A percentile compares a stretch with the other conserved stretches of the same genome.
These are phyloP conservation scores for Hipparchia sbordonii DNA, from an alignment of 2,888 invertebrate species.

Conservation along the genomic window DNA sequence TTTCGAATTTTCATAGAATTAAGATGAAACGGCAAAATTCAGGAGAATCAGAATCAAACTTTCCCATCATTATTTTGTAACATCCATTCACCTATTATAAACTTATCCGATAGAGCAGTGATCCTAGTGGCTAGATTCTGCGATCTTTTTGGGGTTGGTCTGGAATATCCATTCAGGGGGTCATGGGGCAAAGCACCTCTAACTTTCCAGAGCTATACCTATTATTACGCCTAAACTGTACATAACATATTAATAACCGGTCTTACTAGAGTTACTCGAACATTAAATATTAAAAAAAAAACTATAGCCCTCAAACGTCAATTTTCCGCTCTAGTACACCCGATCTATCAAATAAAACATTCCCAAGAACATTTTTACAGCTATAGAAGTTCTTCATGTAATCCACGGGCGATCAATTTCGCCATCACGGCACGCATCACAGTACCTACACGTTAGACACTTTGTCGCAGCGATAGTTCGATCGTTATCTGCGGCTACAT, in stretches of 20 bases:
- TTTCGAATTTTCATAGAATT: too few relatives aligned
- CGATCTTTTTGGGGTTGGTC: too few relatives aligned
- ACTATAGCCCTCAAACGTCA: conserved; percentile 1
- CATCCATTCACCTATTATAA: too few relatives aligned
- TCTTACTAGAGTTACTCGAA: not conserved
- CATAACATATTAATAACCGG: not conserved
- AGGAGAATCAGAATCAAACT: too few relatives aligned
- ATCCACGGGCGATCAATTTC: conserved; percentile 31
- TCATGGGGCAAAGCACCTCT: too few relatives aligned
- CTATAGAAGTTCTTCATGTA: conserved; percentile 29
- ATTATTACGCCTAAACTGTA: too few relatives aligned
- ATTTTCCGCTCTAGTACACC: conserved; percentile 12
- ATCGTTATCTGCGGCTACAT: conserved; percentile 43
- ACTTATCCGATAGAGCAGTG: too few relatives aligned
- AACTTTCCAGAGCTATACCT: too few relatives aligned
- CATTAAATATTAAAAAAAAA: not conserved
- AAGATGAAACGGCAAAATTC: too few relatives aligned
- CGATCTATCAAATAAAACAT: conserved; percentile 21
- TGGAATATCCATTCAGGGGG: too few relatives aligned
- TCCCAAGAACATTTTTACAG: conserved; percentile 21
- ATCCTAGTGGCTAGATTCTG: too few relatives aligned
- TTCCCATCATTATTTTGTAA: too few relatives aligned
- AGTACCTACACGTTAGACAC: conserved; percentile 28
- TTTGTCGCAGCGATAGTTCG: conserved; percentile 37
- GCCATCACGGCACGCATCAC: conserved; percentile 28